Evolutionary conservation across 2,797 vertebrate species (phyloP).

Genomic region (Pseudochirops corinnae): DNA sequence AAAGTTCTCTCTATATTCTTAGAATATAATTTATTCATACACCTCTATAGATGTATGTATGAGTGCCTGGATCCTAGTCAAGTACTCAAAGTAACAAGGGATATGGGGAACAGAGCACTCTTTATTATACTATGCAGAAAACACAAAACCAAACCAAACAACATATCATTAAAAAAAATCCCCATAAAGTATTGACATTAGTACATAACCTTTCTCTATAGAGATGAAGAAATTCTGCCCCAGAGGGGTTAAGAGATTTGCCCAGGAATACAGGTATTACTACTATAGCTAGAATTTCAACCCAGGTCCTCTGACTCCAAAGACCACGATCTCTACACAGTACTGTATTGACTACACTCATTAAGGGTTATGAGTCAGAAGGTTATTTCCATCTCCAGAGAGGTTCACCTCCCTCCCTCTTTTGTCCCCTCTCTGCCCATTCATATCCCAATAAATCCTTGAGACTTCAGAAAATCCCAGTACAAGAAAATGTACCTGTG

Average conservation of each 20-base stretch:
- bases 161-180: not conserved
- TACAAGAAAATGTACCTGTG: not conserved
- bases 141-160: not conserved
- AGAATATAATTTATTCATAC: no score
- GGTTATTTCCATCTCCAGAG: not conserved
- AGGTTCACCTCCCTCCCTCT: not conserved
- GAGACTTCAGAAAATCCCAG: not conserved
- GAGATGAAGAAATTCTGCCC: not conserved
- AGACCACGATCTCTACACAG: not conserved
- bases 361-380: not conserved
- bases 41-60: not conserved
- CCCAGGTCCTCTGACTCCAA: not conserved
- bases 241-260: not conserved
- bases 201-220: not conserved
- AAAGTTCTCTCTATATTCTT: not conserved
- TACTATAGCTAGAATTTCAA: not conserved
- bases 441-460: not conserved
- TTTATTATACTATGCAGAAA: not conserved
- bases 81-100: not conserved
- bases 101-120: not conserved
- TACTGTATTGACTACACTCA: not conserved
- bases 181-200: not conserved
- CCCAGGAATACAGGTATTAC: not conserved
- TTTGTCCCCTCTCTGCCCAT: not conserved
- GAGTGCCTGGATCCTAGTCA: not conserved